Percentiles rank a stretch among this genome's conserved stretches.
phyloP scores from a whole-genome alignment of 2,113 vertebrate genomes.

The Arenaria interpres region DNA sequence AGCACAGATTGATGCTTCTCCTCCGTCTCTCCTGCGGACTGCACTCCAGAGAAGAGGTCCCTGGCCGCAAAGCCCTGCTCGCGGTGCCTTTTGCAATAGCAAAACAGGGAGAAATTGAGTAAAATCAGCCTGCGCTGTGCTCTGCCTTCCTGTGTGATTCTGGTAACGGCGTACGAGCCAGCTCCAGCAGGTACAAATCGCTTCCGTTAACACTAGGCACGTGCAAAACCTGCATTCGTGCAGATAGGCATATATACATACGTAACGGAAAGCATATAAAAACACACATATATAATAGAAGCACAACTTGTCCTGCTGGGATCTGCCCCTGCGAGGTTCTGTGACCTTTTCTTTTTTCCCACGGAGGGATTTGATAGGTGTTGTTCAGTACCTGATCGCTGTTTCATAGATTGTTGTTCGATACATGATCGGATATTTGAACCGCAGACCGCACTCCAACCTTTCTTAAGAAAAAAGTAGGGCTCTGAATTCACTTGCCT shows the following conservation, averaged over 20 bases:
- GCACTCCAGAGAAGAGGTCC: neutral
- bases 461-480: neutral
- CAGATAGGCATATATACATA: neutral
- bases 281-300: no score
- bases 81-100: neutral
- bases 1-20: neutral
- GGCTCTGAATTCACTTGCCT: neutral
- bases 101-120: neutral
- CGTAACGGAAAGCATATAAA: no score
- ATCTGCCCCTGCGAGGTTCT: neutral
- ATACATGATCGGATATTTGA: neutral
- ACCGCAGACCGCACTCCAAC: neutral
- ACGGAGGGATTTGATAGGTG: neutral
- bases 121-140: neutral
- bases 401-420: neutral
- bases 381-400: neutral
- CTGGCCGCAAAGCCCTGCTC: neutral
- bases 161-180: neutral
- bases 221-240: neutral
- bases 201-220: neutral
- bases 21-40: neutral
- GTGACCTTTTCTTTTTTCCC: neutral
- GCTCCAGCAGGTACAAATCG: rapidly evolving
- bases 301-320: neutral
- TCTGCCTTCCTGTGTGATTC: neutral